Percentiles rank a stretch among this genome's conserved stretches.
phyloP scores from a whole-genome alignment of 2,797 vertebrate species.

The Meda fulgida region DNA sequence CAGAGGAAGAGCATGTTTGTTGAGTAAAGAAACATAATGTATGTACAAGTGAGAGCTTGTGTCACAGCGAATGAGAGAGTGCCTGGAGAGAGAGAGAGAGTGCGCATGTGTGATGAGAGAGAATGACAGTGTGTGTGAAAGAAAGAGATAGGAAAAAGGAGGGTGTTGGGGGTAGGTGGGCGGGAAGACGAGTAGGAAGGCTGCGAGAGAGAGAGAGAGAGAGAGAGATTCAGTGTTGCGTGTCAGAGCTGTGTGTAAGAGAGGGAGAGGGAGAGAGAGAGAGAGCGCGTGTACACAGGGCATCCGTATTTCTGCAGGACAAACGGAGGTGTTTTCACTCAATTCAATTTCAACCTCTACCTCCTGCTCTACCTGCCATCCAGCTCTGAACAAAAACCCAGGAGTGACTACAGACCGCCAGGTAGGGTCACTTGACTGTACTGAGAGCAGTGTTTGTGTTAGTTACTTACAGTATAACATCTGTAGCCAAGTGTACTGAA shows the following conservation, averaged over 20 bases:
- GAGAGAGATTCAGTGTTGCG: constrained; percentile 57
- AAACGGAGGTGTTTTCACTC: constrained; percentile 65
- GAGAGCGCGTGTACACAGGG: constrained; percentile 54
- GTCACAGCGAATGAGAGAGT: constrained; percentile 38
- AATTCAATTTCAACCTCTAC: constrained; percentile 32
- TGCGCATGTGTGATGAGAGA: constrained; percentile 52
- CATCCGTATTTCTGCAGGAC: constrained; percentile 52
- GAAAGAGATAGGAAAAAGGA: constrained; percentile 57
- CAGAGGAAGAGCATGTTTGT: constrained; percentile 32
- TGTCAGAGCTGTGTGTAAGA: constrained; percentile 41
- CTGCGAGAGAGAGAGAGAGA: constrained; percentile 55
- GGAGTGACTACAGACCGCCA: constrained; percentile 41
- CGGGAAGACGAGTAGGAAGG: constrained; percentile 45
- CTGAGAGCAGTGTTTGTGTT: constrained; percentile 29
- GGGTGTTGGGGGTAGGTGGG: constrained; percentile 46
- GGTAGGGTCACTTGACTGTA: constrained; percentile 56
- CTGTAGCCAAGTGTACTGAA: constrained; percentile 6
- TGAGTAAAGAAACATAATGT: constrained; percentile 45
- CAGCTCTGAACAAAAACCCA: constrained; percentile 53
- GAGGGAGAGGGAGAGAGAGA: constrained; percentile 29
- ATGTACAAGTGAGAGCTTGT: constrained; percentile 44
- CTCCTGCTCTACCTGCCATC: constrained; percentile 37
- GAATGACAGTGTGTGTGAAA: constrained; percentile 50
- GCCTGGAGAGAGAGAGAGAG: constrained; percentile 31
- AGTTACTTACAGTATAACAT: constrained; percentile 6